Evolutionary conservation across 2,113 vertebrate species (phyloP).

Genomic region (Hirundichthys speculiger): DNA sequence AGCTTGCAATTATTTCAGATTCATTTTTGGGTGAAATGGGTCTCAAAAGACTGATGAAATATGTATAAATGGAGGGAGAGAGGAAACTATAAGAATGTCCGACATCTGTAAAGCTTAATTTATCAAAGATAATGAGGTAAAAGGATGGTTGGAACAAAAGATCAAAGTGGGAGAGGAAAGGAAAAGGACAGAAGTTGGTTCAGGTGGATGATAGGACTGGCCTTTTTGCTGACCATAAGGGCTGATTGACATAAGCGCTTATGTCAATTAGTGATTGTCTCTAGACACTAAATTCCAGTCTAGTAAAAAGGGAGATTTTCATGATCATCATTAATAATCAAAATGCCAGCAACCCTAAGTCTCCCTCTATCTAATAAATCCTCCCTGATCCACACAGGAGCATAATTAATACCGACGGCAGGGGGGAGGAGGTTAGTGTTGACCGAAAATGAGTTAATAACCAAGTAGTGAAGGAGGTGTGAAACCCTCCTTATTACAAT

Average conservation of each 20-base stretch:
- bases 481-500: constrained; percentile 28
- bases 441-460: constrained; percentile 49
- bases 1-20: not conserved
- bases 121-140: constrained; percentile 23
- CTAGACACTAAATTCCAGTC: constrained; percentile 51
- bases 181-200: not conserved
- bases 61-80: too few species aligned
- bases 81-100: not conserved
- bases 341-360: constrained; percentile 69
- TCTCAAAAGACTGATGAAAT: not conserved
- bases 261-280: constrained; percentile 15
- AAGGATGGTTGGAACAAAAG: not conserved
- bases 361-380: constrained; percentile 74
- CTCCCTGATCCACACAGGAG: constrained; percentile 70
- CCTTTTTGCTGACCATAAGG: not conserved
- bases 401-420: constrained; percentile 71
- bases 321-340: constrained; percentile 75
- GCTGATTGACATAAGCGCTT: not conserved
- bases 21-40: not conserved
- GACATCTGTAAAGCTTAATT: constrained; percentile 7
- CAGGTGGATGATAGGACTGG: not conserved
- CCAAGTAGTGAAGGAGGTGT: constrained; percentile 42
- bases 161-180: not conserved
- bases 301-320: constrained; percentile 71
- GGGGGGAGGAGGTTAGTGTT: constrained; percentile 56